phyloP scores from a whole-genome alignment of 2,888 invertebrate species.

The Formica aserva region DNA sequence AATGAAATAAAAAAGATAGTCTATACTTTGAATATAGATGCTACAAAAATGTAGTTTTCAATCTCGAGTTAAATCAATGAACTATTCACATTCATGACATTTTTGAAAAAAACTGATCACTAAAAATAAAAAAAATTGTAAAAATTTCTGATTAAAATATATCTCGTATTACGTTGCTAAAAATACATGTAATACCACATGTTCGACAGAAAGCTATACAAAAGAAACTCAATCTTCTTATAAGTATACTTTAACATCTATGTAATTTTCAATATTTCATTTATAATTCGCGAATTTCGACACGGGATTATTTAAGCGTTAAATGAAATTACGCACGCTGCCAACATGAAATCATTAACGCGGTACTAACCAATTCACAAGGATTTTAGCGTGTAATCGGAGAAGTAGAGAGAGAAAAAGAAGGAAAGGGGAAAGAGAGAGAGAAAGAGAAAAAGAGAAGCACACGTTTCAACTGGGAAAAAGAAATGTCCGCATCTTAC shows the following conservation, averaged over 20 bases:
- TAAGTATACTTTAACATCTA: background rate
- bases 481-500: constrained; percentile 25
- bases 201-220: background rate
- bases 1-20: background rate
- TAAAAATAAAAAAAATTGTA: background rate
- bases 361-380: constrained; percentile 3
- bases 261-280: background rate
- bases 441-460: background rate
- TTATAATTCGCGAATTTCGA: constrained; percentile 24
- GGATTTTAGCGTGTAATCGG: background rate
- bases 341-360: constrained; percentile 23
- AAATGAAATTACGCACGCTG: constrained; percentile 6
- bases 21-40: background rate
- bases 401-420: background rate
- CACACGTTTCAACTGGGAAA: constrained; percentile 6
- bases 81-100: background rate
- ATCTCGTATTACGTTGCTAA: background rate
- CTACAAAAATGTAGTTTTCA: background rate
- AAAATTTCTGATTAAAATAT: background rate
- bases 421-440: background rate
- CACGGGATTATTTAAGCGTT: constrained; percentile 12
- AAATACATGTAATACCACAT: background rate
- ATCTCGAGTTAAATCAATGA: background rate
- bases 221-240: constrained; percentile 20
- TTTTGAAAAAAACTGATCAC: background rate